Evolutionary conservation across 2,113 vertebrate genomes (phyloP), one percentile per base, ranked within the genome.

Genomic region (Labeo rohita): DNA sequence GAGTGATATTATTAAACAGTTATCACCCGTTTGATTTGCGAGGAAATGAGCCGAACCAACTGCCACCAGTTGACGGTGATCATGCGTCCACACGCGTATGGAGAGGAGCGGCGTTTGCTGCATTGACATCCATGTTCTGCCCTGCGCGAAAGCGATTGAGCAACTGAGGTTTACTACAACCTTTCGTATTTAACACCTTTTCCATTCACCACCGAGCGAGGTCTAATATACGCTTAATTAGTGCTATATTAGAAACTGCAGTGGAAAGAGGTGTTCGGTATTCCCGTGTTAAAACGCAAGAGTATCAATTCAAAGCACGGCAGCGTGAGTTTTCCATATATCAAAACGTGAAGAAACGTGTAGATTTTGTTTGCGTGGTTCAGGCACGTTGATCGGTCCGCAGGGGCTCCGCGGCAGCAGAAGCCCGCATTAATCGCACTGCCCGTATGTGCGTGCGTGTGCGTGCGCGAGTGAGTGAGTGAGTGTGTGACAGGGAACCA

Each of bases 371-470:
- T 89, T 87, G 63, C 85, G 81, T 87, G 84, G 75, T 78, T 89
- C 54, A 87, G 88, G 87, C 89, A 86, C 89, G 87, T 84, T 88
- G 90, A 89, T 56, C 79, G 49, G 43, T 77, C 88, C 86, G 78
- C 59, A 65, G 88, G 70, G 89, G 84, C 88, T 92, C 88, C 85
- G 85, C 93, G 92, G 92, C 93, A 93, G 92, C 92, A 93, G 92
- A 93, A 92, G 92, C 91, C 91, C 88, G 93, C 94, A 93, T 93
- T 93, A 91, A 94, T 94, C 92, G 80, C 75, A 52, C 45, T 70
- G 66, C 50, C 10, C 50, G 75, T 43, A 43, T 75, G 54, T 49
- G 59, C 3, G 61, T 56, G 73, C 18, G 76, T 16, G 61, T 34
- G 36, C 0, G 61, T 1, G 63, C 4, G 36, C 0, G 7, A n/a